Percentiles rank a stretch among this genome's conserved stretches.
Evolutionary conservation across 2,888 invertebrate species (phyloP).

Genomic region (Megamerina dolium): DNA sequence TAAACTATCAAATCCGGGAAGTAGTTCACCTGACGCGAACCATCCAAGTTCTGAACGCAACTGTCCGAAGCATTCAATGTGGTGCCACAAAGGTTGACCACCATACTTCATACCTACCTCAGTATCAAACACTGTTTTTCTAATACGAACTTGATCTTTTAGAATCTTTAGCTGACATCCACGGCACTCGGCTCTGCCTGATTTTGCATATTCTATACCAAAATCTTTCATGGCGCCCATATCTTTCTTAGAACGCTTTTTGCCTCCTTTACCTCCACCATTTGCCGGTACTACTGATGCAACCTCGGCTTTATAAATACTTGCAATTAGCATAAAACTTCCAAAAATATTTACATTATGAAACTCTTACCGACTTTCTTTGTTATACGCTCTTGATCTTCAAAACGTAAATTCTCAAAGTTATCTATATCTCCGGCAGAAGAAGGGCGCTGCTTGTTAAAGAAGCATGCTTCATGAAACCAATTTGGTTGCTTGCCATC

Average conservation of each 20-base stretch:
- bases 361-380: conserved; percentile 58
- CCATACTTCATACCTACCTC: conserved; percentile 76
- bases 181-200: conserved; percentile 70
- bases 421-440: conserved; percentile 72
- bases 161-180: conserved; percentile 81
- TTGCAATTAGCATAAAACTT: too few species aligned
- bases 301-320: conserved; percentile 23
- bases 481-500: conserved; percentile 84
- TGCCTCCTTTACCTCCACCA: conserved; percentile 30
- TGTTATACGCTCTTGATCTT: conserved; percentile 77
- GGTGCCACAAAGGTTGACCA: conserved; percentile 84
- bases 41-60: conserved; percentile 65
- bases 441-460: conserved; percentile 69
- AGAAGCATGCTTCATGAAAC: conserved; percentile 87
- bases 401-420: conserved; percentile 70
- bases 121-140: conserved; percentile 77
- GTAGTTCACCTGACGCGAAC: conserved; percentile 61
- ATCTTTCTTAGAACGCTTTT: conserved; percentile 51
- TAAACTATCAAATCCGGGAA: conserved; percentile 72
- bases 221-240: conserved; percentile 58
- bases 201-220: conserved; percentile 78
- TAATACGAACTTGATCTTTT: conserved; percentile 67
- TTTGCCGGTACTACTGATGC: conserved; percentile 17
- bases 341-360: neutral
- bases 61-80: conserved; percentile 82